Conservation (phyloP, 64 coral and sea anemone genomes). For the Porites lutea region DNA sequence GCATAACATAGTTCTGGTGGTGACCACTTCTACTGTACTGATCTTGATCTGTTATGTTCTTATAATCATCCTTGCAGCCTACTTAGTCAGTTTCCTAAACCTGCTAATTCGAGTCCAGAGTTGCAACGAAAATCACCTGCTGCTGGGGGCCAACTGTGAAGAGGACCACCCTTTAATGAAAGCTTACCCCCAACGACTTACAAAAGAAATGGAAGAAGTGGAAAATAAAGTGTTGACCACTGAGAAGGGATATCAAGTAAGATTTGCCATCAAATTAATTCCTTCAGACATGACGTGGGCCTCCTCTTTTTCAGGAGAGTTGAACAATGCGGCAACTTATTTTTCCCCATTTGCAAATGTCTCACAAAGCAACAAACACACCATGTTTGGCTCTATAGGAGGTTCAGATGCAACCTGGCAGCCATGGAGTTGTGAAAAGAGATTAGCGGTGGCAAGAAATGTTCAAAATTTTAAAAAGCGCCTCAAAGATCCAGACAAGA, state of each 20-base stretch:
- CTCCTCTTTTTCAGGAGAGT: conserved; percentile 54
- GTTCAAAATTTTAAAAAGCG: conserved; percentile 44
- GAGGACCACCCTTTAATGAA: conserved; percentile 57
- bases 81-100: conserved; percentile 63
- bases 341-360: conserved; percentile 77
- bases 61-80: conserved; percentile 30
- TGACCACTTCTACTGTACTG: conserved; percentile 38
- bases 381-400: conserved; percentile 69
- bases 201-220: conserved; percentile 56
- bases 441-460: conserved; percentile 36
- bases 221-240: conserved; percentile 35
- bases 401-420: conserved; percentile 39
- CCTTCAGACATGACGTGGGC: conserved; percentile 69
- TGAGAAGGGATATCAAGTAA: conserved; percentile 31
- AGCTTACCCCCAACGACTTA: background rate
- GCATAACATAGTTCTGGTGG: conserved; percentile 45
- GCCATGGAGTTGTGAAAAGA: conserved; percentile 47
- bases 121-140: conserved; percentile 66
- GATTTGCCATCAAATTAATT: conserved; percentile 49
- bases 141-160: conserved; percentile 39
- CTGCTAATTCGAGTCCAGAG: conserved; percentile 48
- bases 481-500: conserved; percentile 58
- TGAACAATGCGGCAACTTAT: conserved; percentile 72
- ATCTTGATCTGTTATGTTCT: conserved; percentile 47
- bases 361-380: conserved; percentile 1